Conservation (phyloP, 2,797 vertebrate genomes). For the Bryconaethiops microstoma region DNA sequence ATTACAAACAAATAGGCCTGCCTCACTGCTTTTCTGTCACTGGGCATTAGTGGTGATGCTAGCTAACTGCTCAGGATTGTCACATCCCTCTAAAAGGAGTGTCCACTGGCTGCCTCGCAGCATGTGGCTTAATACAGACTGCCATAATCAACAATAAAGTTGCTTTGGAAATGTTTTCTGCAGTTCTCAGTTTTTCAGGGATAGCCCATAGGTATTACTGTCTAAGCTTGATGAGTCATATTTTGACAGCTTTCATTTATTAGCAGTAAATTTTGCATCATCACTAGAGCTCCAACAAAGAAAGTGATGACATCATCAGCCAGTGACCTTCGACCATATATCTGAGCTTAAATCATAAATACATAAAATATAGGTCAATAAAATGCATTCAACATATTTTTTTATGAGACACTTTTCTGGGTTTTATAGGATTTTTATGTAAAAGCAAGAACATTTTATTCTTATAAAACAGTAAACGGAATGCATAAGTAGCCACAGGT, state of each 20-base stretch:
- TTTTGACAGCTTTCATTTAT: neutral
- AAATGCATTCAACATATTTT: too few relatives aligned
- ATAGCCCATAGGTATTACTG: neutral
- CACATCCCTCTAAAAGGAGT: neutral
- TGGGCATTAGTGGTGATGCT: constrained; percentile 23
- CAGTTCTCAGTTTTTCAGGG: neutral
- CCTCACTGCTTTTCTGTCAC: constrained; percentile 40
- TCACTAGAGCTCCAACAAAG: neutral
- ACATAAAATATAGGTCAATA: too few relatives aligned
- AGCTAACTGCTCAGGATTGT: neutral
- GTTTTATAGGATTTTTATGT: too few relatives aligned
- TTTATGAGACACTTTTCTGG: too few relatives aligned
- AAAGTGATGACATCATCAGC: constrained; percentile 4
- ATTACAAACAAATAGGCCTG: constrained; percentile 50
- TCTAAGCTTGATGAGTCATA: neutral
- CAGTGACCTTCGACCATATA: constrained; percentile 1
- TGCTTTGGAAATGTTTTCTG: neutral
- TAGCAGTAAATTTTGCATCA: neutral
- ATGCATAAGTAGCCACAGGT: neutral
- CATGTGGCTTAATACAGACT: neutral
- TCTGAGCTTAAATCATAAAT: neutral
- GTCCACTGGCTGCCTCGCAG: too few relatives aligned
- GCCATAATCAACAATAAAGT: neutral
- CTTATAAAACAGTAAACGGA: neutral
- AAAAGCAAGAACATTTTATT: neutral